A percentile compares a stretch with the other conserved stretches of the same genome.
Evolutionary conservation across 2,113 vertebrate species (phyloP).

Genomic region (Labrus mixtus): DNA sequence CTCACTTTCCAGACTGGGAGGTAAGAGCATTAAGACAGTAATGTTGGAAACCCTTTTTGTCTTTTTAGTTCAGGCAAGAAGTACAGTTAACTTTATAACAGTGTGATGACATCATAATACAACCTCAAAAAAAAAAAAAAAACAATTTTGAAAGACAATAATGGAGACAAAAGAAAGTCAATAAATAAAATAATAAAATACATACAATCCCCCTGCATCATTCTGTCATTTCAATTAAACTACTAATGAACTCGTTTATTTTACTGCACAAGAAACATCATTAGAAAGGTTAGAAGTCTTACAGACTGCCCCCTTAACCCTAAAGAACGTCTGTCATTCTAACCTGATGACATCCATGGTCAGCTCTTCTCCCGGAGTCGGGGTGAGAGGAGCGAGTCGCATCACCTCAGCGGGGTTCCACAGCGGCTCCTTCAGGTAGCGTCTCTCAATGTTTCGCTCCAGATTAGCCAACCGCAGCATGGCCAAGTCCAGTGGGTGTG

Average conservation of each 20-base stretch:
- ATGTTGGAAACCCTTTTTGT: neutral
- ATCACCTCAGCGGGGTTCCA: constrained; percentile 92
- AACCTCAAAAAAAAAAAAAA: too few relatives aligned
- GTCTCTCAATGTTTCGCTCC: constrained; percentile 93
- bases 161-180: too few relatives aligned
- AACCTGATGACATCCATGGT: constrained; percentile 79
- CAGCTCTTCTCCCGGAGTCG: constrained; percentile 78
- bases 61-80: neutral
- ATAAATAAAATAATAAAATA: too few relatives aligned
- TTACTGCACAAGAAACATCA: too few relatives aligned
- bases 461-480: constrained; percentile 89
- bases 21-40: neutral
- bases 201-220: too few relatives aligned
- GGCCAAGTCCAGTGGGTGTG: constrained; percentile 92
- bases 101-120: too few relatives aligned
- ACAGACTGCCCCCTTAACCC: neutral
- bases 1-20: constrained; percentile 88
- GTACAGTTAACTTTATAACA: too few relatives aligned
- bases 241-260: too few relatives aligned
- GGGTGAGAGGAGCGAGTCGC: constrained; percentile 85
- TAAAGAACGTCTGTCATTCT: neutral
- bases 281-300: too few relatives aligned
- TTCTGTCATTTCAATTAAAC: too few relatives aligned
- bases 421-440: constrained; percentile 94
- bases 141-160: too few relatives aligned